phyloP scores from a whole-genome alignment of 2,113 vertebrate genomes.

The Orientallactaga bullata region DNA sequence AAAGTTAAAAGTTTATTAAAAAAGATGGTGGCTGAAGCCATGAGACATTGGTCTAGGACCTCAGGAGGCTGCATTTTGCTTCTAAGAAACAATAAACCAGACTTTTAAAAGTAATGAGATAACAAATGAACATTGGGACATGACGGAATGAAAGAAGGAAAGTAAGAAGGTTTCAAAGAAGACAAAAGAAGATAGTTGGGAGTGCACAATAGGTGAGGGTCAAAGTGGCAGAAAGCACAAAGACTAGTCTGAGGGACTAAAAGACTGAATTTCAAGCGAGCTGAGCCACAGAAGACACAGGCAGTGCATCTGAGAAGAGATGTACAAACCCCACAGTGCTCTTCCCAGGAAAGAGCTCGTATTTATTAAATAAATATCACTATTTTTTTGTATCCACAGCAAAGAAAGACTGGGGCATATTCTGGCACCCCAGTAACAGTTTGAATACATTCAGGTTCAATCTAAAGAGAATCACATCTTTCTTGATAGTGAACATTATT shows the following conservation, averaged over 20 bases:
- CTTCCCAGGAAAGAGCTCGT: neutral
- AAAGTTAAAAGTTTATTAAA: neutral
- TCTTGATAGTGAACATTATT: conserved; percentile 65
- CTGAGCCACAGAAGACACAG: neutral
- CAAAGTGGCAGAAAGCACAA: neutral
- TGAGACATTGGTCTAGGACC: neutral
- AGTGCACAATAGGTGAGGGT: accelerated
- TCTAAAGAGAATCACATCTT: conserved; percentile 60
- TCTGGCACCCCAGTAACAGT: conserved; percentile 23
- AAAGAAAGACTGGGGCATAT: conserved; percentile 17
- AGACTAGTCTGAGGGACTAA: neutral
- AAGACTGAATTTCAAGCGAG: neutral
- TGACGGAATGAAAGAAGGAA: neutral
- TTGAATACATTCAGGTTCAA: conserved; percentile 20
- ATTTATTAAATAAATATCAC: conserved; percentile 30
- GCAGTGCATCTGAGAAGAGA: neutral
- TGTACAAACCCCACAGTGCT: neutral
- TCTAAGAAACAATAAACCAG: neutral
- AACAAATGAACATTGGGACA: neutral
- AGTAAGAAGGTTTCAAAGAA: neutral
- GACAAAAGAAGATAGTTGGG: neutral
- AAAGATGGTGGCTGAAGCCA: neutral
- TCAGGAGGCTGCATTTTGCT: neutral
- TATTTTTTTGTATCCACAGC: conserved; percentile 19
- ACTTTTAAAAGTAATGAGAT: neutral